Evolutionary conservation across 2,797 vertebrate genomes (phyloP).

Genomic region (Mormyrops attenuatus): DNA sequence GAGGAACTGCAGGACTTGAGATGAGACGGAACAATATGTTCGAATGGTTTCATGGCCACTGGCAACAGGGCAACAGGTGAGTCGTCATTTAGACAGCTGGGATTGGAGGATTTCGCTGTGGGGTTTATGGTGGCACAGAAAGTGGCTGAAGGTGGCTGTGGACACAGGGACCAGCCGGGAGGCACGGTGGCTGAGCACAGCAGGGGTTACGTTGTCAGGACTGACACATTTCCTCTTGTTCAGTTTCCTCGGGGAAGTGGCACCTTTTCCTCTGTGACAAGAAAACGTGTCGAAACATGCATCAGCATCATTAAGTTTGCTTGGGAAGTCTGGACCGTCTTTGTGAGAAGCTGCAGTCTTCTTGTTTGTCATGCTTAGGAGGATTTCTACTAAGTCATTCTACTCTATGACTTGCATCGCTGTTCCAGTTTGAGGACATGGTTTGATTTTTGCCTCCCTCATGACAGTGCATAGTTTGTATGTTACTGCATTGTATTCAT

Average conservation of each 20-base stretch:
- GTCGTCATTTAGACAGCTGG: neutral
- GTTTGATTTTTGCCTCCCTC: neutral
- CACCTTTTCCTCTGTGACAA: neutral
- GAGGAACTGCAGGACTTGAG: neutral
- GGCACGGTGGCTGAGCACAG: neutral
- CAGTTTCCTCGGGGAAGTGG: neutral
- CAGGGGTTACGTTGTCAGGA: neutral
- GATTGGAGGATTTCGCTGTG: neutral
- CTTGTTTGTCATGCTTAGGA: neutral
- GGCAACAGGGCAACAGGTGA: neutral
- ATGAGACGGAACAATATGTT: neutral
- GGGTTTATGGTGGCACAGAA: neutral
- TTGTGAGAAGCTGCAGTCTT: neutral
- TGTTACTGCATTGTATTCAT: neutral
- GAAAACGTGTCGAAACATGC: neutral
- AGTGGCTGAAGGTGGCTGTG: neutral
- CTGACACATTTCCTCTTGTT: neutral
- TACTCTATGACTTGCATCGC: neutral
- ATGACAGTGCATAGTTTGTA: neutral
- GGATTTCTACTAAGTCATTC: neutral
- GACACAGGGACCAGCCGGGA: neutral
- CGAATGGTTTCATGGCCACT: neutral
- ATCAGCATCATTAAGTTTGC: neutral
- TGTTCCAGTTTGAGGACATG: neutral
- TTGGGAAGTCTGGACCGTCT: neutral